These are phyloP conservation scores for Troilus luridus DNA, from an alignment of 2,888 invertebrate species.

Conservation along the genomic window DNA sequence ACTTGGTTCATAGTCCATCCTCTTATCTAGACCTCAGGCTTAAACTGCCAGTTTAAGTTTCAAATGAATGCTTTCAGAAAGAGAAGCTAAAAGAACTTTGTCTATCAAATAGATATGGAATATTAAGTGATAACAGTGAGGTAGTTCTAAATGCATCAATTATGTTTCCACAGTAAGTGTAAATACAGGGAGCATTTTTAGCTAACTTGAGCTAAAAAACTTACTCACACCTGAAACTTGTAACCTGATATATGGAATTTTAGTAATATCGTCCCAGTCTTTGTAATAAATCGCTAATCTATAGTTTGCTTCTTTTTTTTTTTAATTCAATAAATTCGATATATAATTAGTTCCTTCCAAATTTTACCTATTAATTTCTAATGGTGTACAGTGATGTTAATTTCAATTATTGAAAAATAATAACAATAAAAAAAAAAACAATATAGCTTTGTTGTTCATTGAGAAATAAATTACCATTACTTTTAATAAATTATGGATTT, in stretches of 20 bases:
- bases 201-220: background rate
- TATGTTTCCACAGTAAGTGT: background rate
- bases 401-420: no score
- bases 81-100: background rate
- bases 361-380: no score
- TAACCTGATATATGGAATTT: background rate
- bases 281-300: background rate
- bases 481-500: no score
- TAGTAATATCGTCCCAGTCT: background rate
- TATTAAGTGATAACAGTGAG: background rate
- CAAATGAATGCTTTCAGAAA: conserved; percentile 18
- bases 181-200: background rate
- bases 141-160: background rate
- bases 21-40: background rate
- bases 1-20: background rate
- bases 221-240: background rate
- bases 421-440: no score
- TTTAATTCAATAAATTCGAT: no score
- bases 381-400: no score
- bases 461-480: no score
- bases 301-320: no score
- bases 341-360: no score
- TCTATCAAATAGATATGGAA: background rate
- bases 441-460: no score
- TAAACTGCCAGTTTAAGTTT: conserved; percentile 1